A percentile compares a stretch with the other conserved stretches of the same genome.
phyloP scores from a whole-genome alignment of 2,888 invertebrate genomes.

The Gymnocheta viridis region DNA sequence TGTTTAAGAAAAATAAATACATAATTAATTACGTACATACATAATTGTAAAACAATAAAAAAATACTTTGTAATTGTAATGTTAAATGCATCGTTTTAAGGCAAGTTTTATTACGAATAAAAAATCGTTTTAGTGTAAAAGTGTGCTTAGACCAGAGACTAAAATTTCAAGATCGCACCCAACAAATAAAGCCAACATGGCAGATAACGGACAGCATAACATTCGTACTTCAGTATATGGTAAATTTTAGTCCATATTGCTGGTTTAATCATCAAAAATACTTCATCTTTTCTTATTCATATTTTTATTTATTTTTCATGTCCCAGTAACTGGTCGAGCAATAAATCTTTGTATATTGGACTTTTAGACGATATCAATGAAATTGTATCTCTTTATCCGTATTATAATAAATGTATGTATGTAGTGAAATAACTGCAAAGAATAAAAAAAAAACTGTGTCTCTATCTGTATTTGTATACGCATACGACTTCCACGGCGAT shows the following conservation, averaged over 20 bases:
- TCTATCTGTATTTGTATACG: slow-evolving; percentile 59
- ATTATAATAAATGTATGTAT: slow-evolving; percentile 81
- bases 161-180: too few species aligned
- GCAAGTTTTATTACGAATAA: too few species aligned
- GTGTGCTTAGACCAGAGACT: too few species aligned
- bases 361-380: slow-evolving; percentile 82
- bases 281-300: slow-evolving; percentile 46
- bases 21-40: too few species aligned
- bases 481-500: slow-evolving; percentile 52
- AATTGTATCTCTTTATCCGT: slow-evolving; percentile 82
- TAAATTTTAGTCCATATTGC: slow-evolving; percentile 47
- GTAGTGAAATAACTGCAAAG: slow-evolving; percentile 69
- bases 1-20: too few species aligned
- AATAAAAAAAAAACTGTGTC: slow-evolving; percentile 24
- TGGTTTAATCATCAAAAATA: slow-evolving; percentile 71
- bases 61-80: too few species aligned
- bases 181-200: too few species aligned
- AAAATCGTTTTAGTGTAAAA: too few species aligned
- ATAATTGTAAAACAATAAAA: too few species aligned
- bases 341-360: slow-evolving; percentile 82
- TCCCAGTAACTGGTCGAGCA: slow-evolving; percentile 71
- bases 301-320: slow-evolving; percentile 59
- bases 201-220: too few species aligned
- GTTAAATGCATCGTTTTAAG: too few species aligned
- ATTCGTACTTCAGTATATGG: too few species aligned